These are phyloP conservation scores for Athalia circularis DNA, from an alignment of 2,888 invertebrate species.

Conservation along the genomic window DNA sequence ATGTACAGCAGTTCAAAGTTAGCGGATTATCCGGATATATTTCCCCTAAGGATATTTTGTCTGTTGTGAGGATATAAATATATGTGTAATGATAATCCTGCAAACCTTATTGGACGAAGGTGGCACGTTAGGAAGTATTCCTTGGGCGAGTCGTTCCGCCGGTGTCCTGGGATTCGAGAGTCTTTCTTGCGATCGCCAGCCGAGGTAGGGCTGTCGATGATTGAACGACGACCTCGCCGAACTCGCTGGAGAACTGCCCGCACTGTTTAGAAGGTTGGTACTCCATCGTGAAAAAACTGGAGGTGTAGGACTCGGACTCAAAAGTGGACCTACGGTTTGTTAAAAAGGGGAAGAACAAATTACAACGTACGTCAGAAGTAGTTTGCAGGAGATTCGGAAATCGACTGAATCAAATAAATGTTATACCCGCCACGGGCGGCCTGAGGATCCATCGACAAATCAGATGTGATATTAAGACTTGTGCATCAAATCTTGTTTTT, in stretches of 20 bases:
- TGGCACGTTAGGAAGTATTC: constrained; percentile 73
- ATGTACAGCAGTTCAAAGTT: too few species aligned
- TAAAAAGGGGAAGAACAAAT: neutral
- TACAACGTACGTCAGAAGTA: neutral
- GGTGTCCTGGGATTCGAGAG: constrained; percentile 87
- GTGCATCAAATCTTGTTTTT: too few species aligned
- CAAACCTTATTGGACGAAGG: constrained; percentile 67
- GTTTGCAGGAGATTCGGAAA: neutral
- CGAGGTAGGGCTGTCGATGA: constrained; percentile 91
- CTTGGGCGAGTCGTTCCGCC: constrained; percentile 83
- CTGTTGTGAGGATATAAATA: neutral
- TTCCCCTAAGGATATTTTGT: too few species aligned
- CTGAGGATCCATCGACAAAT: too few species aligned
- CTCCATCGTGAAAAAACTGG: constrained; percentile 76
- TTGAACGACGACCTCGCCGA: constrained; percentile 84
- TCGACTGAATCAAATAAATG: too few species aligned
- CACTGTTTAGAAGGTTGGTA: constrained; percentile 75
- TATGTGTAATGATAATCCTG: neutral
- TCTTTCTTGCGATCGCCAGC: constrained; percentile 91
- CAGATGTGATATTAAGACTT: too few species aligned
- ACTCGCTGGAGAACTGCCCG: constrained; percentile 75
- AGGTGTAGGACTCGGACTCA: constrained; percentile 74
- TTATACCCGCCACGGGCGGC: too few species aligned
- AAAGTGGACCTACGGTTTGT: constrained; percentile 67
- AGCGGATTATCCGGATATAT: too few species aligned